Evolutionary conservation across 2,113 vertebrate species (phyloP), one percentile per base, ranked within the genome.

Genomic region (Bos javanicus): DNA sequence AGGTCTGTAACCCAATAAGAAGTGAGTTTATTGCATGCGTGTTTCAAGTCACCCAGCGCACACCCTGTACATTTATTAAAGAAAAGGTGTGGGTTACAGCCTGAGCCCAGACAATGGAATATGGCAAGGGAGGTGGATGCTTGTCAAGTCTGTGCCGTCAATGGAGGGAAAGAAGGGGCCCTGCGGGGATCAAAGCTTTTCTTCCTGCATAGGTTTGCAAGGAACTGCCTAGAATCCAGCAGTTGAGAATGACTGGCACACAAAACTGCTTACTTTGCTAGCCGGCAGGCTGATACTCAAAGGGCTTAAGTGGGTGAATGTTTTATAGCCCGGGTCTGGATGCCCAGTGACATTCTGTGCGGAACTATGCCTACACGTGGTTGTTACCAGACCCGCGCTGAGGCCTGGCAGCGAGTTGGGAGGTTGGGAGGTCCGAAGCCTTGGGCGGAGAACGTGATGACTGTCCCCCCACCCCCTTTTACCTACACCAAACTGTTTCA

Each of bases 211-310:
- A 84, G 54, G 71, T 97, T 96, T 95, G 15, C 95, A 76, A 97
- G 62, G 48, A 64, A 23, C 10, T 28, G 74, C 17, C 74, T 3
- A n/a, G 93, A 15, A 96, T 93, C 97, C 56, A 92, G 92, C 36
- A 2, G 76, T 46, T 94, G 95, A 91, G 85, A 67, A 85, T 78
- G 90, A 95, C 26, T 64, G 97, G 92, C 93, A 82, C 97, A 87
- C 60, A 86, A 71, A 98, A 90, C 92, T 98, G 98, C 97, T 97
- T 92, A 78, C 90, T 96, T 43, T 76, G 96, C 97, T 97, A 48
- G 85, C 81, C 25, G 50, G 94, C 87, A 97, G 96, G 59, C 95
- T 50, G 54, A 64, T 89, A 76, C 13, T 33, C 94, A 48, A 93
- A 95, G 59, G 48, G 4, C 97, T 86, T 67, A 87, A 89, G 97